Evolutionary conservation across 2,888 invertebrate genomes (phyloP).

Genomic region (Epirrita christyi): DNA sequence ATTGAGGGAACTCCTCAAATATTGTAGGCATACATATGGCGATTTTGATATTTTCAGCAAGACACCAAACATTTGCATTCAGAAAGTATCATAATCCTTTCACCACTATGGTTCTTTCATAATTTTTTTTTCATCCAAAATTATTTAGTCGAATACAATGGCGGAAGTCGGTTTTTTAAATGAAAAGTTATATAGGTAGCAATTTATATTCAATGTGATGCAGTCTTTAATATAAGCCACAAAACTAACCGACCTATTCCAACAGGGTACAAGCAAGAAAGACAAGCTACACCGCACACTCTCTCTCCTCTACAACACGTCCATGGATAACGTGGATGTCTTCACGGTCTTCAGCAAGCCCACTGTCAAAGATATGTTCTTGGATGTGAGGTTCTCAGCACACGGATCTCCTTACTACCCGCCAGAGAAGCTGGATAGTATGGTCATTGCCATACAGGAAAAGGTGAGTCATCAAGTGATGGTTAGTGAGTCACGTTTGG

Average conservation of each 20-base stretch:
- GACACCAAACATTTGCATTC: too few species aligned
- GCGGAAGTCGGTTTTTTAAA: too few species aligned
- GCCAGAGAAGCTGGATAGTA: conserved; percentile 94
- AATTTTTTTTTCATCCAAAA: too few species aligned
- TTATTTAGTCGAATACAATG: too few species aligned
- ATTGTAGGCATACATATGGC: too few species aligned
- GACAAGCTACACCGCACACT: conserved; percentile 86
- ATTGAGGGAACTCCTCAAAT: too few species aligned
- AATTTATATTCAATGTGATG: too few species aligned
- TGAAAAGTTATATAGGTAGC: too few species aligned
- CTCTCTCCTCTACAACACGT: conserved; percentile 90
- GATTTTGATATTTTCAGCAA: too few species aligned
- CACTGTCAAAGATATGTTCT: conserved; percentile 84
- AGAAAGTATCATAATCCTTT: too few species aligned
- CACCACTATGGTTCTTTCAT: too few species aligned
- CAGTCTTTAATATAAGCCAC: background rate
- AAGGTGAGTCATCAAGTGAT: conserved; percentile 70
- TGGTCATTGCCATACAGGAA: conserved; percentile 89
- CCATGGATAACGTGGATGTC: conserved; percentile 94
- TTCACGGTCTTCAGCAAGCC: conserved; percentile 94
- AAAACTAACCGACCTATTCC: conserved; percentile 11
- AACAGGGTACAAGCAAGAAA: conserved; percentile 88
- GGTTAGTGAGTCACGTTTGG: too few species aligned
- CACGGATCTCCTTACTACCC: conserved; percentile 97
- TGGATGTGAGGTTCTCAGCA: conserved; percentile 96